Evolutionary conservation across 2,888 invertebrate species (phyloP).

Genomic region (Adineta ricciae): DNA sequence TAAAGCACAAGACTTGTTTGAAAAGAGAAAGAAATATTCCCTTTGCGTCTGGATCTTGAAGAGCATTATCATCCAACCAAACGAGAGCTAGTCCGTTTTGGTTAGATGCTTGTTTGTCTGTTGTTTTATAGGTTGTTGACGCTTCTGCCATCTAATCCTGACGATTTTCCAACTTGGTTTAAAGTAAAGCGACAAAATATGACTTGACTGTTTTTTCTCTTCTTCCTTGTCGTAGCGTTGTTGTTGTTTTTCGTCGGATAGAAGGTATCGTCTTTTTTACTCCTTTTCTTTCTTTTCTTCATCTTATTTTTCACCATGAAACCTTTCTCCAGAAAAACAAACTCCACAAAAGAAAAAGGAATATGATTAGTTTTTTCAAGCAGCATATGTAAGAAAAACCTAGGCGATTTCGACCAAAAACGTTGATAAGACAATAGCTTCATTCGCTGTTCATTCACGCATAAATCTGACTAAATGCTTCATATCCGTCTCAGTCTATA

Average conservation of each 20-base stretch:
- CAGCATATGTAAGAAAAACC: too few relatives aligned
- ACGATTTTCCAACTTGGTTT: background rate
- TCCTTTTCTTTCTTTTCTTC: background rate
- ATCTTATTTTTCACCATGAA: too few relatives aligned
- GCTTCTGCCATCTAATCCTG: background rate
- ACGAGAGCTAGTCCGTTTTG: background rate
- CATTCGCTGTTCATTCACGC: too few relatives aligned
- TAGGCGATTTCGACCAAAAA: too few relatives aligned
- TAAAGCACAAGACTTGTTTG: background rate
- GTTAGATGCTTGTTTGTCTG: too few relatives aligned
- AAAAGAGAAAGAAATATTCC: background rate
- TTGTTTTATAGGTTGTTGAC: background rate
- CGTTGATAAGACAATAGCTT: too few relatives aligned
- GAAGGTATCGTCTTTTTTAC: background rate
- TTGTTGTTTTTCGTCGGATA: background rate
- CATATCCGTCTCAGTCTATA: too few relatives aligned
- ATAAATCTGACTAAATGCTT: too few relatives aligned
- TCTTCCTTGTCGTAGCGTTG: background rate
- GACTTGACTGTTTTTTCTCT: background rate
- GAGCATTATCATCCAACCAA: background rate
- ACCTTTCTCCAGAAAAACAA: too few relatives aligned
- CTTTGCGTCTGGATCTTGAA: background rate
- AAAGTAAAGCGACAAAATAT: background rate
- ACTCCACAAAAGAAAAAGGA: too few relatives aligned
- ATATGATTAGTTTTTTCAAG: too few relatives aligned